Base-by-base conservation (phyloP, 1,140 invertebrate species). In the Drosophila athabasca region DNA sequence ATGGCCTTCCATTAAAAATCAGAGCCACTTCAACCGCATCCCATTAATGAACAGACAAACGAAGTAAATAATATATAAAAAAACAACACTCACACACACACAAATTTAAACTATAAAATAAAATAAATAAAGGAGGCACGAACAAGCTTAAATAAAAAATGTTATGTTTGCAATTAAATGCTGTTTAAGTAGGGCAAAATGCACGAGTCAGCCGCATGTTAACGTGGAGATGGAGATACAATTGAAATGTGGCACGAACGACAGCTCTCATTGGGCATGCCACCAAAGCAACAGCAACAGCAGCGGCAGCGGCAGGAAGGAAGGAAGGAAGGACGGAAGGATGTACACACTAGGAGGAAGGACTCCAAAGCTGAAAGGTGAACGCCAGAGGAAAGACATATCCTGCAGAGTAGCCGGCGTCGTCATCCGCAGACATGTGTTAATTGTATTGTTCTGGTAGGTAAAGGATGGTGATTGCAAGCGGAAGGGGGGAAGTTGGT, bases 381-480 rank as follows among this genome's bases (percentile, higher is more conserved):
- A 31, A 51, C 53, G 75, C 48, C 62, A 59, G 31, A 3, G 31
- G 8, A 4, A 69, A 68, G 35, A 69, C 31, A 57, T 52, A 57
- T 57, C 44, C 64, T 22, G 44, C n/a, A 17, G 65, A 58, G 67
- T 58, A 69, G 65, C 67, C 75, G 68, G 57, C 75, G 75, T 78
- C 67, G 67, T 78, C 75, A 78, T 78, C 55, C 76, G 44, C 75
- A 79, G 76, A 78, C 75, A 78, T 78, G 76, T 78, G 76, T 78
- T 79, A 78, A 78, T 79, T 77, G 75, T 65, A 58, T 78, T 75
- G 65, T 74, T 74, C 53, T 43, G 43, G 11, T 15, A 22, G 19
- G 6, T 15, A 6, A 26, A 29, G 15, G 8, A 7, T 19, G 26
- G 29, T 41, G 35, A 49, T 17, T 26, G 52, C 13, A 9, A 17